These are phyloP conservation scores for Rambutsinella grinnellia DNA, from an alignment of 2,888 invertebrate genomes.

Conservation along the genomic window DNA sequence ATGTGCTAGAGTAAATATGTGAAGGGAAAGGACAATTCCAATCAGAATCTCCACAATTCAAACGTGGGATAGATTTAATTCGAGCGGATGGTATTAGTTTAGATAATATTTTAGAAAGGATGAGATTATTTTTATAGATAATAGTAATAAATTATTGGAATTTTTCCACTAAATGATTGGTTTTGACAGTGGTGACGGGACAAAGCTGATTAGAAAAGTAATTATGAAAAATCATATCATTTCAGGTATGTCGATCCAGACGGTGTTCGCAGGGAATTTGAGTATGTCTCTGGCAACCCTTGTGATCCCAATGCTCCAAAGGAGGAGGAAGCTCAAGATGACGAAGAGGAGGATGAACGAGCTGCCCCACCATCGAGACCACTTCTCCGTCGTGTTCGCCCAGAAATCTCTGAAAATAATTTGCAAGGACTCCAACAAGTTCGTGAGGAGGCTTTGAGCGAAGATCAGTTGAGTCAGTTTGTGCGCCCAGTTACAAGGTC, in stretches of 20 bases:
- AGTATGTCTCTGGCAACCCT: conserved; percentile 87
- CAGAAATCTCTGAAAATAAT: conserved; percentile 59
- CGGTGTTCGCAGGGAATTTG: conserved; percentile 87
- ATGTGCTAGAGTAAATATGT: too few species aligned
- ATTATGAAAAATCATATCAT: too few species aligned
- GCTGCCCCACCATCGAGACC: conserved; percentile 71
- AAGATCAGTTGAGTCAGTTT: conserved; percentile 63
- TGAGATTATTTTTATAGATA: too few species aligned
- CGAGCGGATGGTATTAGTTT: too few species aligned
- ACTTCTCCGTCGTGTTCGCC: conserved; percentile 61
- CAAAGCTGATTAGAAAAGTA: too few species aligned
- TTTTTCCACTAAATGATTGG: too few species aligned
- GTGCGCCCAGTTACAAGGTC: conserved; percentile 60
- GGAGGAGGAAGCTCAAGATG: conserved; percentile 74
- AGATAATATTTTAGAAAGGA: too few species aligned
- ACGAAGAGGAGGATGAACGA: conserved; percentile 71
- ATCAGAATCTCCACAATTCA: too few species aligned
- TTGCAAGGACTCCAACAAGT: conserved; percentile 66
- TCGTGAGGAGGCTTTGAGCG: conserved; percentile 63
- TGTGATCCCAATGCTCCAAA: conserved; percentile 87
- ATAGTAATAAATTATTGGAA: too few species aligned
- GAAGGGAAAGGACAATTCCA: too few species aligned
- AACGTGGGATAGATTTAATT: too few species aligned
- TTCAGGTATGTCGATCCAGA: conserved; percentile 84
- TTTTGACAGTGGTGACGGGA: too few species aligned